Conservation (phyloP, 2,797 vertebrate genomes). For the Florisuga fusca region DNA sequence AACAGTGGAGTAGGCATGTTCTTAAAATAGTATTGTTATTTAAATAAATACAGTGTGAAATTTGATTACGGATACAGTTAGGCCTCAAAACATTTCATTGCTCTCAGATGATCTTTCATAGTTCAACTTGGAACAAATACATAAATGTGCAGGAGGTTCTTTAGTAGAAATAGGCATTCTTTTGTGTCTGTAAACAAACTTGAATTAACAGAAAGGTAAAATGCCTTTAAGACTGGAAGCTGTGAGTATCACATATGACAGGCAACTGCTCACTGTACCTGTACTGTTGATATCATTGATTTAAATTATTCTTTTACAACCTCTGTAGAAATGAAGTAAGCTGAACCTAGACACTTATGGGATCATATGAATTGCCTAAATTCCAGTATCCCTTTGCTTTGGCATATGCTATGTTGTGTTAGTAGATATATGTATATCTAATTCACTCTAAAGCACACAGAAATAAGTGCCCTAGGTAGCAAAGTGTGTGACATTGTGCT, state of each 20-base stretch:
- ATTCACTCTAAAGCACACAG: not conserved
- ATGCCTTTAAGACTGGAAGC: not conserved
- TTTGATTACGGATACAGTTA: slow-evolving; percentile 64
- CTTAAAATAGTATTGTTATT: slow-evolving; percentile 70
- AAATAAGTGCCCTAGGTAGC: slow-evolving; percentile 3
- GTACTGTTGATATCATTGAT: not conserved
- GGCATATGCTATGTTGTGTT: not conserved
- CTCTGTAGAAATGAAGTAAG: not conserved
- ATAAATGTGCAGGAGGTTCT: slow-evolving; percentile 38
- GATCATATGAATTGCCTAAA: not conserved
- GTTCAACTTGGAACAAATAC: slow-evolving; percentile 41
- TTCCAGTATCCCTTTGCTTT: not conserved
- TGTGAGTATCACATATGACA: not conserved
- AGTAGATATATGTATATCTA: not conserved
- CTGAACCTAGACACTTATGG: not conserved
- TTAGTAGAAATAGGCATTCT: slow-evolving; percentile 29
- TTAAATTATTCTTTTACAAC: not conserved
- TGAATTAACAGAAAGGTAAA: not conserved
- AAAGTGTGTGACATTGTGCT: slow-evolving; percentile 68
- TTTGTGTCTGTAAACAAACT: slow-evolving; percentile 8
- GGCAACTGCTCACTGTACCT: not conserved
- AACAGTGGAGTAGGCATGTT: slow-evolving; percentile 70
- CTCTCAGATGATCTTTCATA: slow-evolving; percentile 63
- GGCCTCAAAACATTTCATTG: slow-evolving; percentile 64
- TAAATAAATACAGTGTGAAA: slow-evolving; percentile 72